Percentiles rank a stretch among this genome's conserved stretches.
Evolutionary conservation across 2,797 vertebrate genomes (phyloP).

Genomic region (Falco novaeseelandiae): DNA sequence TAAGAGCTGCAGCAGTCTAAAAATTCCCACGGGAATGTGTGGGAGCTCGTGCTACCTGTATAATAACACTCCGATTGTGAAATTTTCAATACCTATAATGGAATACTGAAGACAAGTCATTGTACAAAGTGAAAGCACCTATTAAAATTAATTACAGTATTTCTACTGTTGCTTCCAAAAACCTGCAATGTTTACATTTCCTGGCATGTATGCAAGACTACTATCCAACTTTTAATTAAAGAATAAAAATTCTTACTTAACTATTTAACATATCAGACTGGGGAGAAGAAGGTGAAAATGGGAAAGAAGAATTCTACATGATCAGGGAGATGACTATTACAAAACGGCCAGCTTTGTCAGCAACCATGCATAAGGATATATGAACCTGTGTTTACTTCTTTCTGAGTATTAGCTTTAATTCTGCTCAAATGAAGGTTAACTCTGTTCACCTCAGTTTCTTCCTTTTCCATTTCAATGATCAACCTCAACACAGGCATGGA

Average conservation of each 20-base stretch:
- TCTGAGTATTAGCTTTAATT: background rate
- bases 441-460: background rate
- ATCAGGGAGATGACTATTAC: background rate
- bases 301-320: background rate
- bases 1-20: slow-evolving; percentile 43
- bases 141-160: background rate
- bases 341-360: background rate
- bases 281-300: background rate
- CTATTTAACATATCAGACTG: background rate
- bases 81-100: slow-evolving; percentile 68
- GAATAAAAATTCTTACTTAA: background rate
- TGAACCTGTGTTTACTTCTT: background rate
- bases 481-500: background rate
- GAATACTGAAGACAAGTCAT: slow-evolving; percentile 58
- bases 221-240: background rate
- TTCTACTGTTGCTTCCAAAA: background rate
- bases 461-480: background rate
- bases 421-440: background rate
- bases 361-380: background rate
- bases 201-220: background rate
- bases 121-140: slow-evolving; percentile 66
- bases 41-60: slow-evolving; percentile 65
- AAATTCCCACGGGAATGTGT: slow-evolving; percentile 67
- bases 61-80: slow-evolving; percentile 65
- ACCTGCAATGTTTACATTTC: background rate